Evolutionary conservation across 2,888 invertebrate species (phyloP), one percentile per base, ranked within the genome.

Genomic region (Mythimna loreyi): DNA sequence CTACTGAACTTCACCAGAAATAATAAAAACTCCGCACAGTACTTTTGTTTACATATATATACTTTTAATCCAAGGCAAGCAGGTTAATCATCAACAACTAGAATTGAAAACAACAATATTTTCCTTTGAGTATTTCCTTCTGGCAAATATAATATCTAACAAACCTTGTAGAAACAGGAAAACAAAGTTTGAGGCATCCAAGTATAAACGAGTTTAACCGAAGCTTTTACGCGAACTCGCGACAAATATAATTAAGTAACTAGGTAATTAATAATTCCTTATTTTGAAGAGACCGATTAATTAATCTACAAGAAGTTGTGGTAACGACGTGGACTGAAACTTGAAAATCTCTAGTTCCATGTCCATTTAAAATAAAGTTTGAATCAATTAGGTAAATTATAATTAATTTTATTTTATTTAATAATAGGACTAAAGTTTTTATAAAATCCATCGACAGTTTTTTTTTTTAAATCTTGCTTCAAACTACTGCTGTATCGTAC

Each of bases 221-320:
- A 69, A 19, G 80, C 82, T 82, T 84, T 76, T 79, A 72, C 72
- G 68, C 67, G 64, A 78, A 82, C 80, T 82, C 56, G 72, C 72
- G 74, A 82, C 83, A 82, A 84, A 82, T 82, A 82, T 76, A 84
- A 82, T 84, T 80, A 79, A 84, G 69, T 82, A 76, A 84, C 80
- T 57, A 63, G 56, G 66, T 79, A 84, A 79, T 79, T 82, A 70
- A 71, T 74, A 75, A 79, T 79, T 75, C 67, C 67, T 52, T 72
- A 72, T 76, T 79, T 78, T 68, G 66, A 66, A 57, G 63, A 75
- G 70, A 72, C 64, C 59, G 56, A 79, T 84, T 72, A 84, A 82
- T 84, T 84, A 78, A 82, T 82, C 64, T 72, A 67, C 40, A 84
- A 70, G 75, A 75, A 75, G 70, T 84, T 82, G 57, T 74, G 80